Conservation (phyloP, 2,888 invertebrate genomes). For the Cetonia aurata region DNA sequence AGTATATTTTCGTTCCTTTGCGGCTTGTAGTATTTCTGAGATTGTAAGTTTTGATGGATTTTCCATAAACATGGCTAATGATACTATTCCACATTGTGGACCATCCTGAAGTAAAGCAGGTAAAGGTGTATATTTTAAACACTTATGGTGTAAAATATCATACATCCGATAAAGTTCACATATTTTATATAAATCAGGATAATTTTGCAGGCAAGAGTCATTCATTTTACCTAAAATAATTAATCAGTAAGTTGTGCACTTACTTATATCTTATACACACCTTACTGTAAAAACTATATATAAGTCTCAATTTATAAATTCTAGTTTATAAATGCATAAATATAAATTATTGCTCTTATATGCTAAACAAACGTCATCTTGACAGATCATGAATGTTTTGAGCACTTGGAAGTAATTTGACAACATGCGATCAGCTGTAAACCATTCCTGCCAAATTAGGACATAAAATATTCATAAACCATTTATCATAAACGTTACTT, state of each 20-base stretch:
- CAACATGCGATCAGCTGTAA: too few species aligned
- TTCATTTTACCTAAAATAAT: slow-evolving; percentile 53
- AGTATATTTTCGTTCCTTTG: slow-evolving; percentile 76
- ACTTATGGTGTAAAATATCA: slow-evolving; percentile 67
- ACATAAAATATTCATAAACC: too few species aligned
- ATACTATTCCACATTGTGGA: slow-evolving; percentile 90
- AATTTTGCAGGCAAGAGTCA: slow-evolving; percentile 71
- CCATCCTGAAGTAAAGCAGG: slow-evolving; percentile 68
- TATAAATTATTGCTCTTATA: too few species aligned
- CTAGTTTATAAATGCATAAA: neutral
- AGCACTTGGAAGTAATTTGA: too few species aligned
- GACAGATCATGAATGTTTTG: too few species aligned
- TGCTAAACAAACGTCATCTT: too few species aligned
- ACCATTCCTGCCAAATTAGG: too few species aligned
- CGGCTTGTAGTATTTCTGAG: slow-evolving; percentile 70
- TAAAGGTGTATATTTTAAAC: slow-evolving; percentile 61
- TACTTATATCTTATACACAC: neutral
- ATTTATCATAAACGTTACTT: too few species aligned
- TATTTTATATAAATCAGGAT: slow-evolving; percentile 71
- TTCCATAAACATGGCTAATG: slow-evolving; percentile 82
- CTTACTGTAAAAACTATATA: neutral
- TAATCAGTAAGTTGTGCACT: neutral
- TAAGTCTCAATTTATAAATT: neutral
- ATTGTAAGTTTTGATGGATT: slow-evolving; percentile 73
- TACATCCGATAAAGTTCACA: slow-evolving; percentile 72